These are phyloP conservation scores for Distichodus sexfasciatus DNA, from an alignment of 2,797 vertebrate genomes.

Conservation along the genomic window DNA sequence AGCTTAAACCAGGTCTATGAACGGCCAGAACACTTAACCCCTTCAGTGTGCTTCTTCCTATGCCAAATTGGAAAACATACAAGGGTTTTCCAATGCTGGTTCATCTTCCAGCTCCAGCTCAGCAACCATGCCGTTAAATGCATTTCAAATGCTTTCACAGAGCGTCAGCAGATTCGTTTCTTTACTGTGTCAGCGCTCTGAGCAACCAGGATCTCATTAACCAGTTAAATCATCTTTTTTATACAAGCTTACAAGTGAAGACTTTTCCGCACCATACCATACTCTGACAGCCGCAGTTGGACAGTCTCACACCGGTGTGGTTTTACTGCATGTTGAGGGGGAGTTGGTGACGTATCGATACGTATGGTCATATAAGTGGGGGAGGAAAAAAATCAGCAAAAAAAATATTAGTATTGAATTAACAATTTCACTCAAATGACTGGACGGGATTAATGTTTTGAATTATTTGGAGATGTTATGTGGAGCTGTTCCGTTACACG, in stretches of 20 bases:
- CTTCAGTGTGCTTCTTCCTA: too few species aligned
- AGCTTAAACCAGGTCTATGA: slow-evolving; percentile 31
- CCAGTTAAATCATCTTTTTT: too few species aligned
- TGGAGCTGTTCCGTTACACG: not conserved
- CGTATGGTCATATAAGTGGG: too few species aligned
- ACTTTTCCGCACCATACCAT: too few species aligned
- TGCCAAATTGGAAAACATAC: slow-evolving; percentile 31
- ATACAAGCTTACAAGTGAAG: too few species aligned
- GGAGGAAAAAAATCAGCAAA: too few species aligned
- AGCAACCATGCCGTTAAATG: slow-evolving; percentile 5
- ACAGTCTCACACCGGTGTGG: not conserved
- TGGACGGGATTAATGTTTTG: too few species aligned
- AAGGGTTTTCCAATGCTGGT: slow-evolving; percentile 22
- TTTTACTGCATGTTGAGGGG: not conserved
- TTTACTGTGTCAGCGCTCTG: slow-evolving; percentile 8
- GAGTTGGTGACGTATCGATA: too few species aligned
- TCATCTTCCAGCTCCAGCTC: slow-evolving; percentile 21
- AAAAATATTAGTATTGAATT: too few species aligned
- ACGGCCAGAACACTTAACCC: slow-evolving; percentile 17
- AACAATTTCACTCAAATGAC: too few species aligned
- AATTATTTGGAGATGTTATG: not conserved
- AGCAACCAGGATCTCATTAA: slow-evolving; percentile 13
- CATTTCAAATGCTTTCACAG: slow-evolving; percentile 26
- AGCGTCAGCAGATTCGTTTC: slow-evolving; percentile 6
- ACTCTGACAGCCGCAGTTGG: not conserved